These are phyloP conservation scores for Pterocles burchelli DNA, from an alignment of 2,113 vertebrate genomes.

Conservation along the genomic window DNA sequence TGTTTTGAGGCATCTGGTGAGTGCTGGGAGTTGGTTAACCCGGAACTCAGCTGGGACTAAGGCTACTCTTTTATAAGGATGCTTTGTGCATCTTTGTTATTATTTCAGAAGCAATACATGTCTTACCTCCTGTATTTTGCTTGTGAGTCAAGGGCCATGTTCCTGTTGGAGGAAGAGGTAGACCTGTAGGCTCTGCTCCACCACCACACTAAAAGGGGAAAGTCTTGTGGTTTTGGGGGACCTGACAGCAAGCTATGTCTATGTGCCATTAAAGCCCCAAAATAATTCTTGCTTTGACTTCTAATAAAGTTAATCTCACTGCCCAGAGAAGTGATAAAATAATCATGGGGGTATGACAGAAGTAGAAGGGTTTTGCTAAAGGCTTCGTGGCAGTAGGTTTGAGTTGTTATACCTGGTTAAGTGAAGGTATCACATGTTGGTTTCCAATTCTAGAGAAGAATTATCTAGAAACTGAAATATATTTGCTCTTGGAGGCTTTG, in stretches of 20 bases:
- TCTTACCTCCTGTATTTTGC: not conserved
- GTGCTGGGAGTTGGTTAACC: not conserved
- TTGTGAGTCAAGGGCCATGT: not conserved
- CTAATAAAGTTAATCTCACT: not conserved
- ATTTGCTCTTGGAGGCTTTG: not conserved
- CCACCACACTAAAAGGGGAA: not conserved
- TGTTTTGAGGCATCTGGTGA: not conserved
- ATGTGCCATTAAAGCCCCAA: accelerated
- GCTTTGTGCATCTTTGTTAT: not conserved
- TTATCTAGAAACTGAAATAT: not conserved
- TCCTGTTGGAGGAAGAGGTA: not conserved
- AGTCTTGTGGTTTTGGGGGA: not conserved
- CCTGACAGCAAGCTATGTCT: not conserved
- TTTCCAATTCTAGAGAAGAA: not conserved
- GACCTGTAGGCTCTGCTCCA: not conserved
- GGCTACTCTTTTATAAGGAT: not conserved
- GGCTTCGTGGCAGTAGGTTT: not conserved
- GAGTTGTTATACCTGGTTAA: not conserved
- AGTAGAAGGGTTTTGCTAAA: not conserved
- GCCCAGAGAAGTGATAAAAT: not conserved
- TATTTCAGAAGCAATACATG: not conserved
- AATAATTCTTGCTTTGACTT: not conserved
- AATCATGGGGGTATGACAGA: not conserved
- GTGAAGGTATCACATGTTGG: not conserved
- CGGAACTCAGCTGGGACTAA: not conserved